A percentile compares a stretch with the other conserved stretches of the same genome.
Evolutionary conservation across 2,113 vertebrate genomes (phyloP).

Genomic region (Alouatta palliata): DNA sequence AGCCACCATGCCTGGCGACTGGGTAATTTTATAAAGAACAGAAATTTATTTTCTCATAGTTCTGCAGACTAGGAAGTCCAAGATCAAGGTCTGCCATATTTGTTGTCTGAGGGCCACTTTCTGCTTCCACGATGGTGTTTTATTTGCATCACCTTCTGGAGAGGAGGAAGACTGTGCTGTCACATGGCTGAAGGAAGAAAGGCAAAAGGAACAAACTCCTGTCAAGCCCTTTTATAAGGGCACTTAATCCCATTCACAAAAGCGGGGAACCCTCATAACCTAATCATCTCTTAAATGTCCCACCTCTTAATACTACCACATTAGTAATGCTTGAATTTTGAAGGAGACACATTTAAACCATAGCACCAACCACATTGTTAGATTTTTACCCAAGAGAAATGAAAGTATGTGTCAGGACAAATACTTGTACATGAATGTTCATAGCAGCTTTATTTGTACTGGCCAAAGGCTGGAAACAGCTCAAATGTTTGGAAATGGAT

Average conservation of each 20-base stretch:
- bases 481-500: background rate
- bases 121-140: background rate
- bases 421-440: background rate
- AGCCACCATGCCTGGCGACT: too few species aligned
- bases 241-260: background rate
- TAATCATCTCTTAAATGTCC: background rate
- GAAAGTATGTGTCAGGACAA: background rate
- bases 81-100: background rate
- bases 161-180: background rate
- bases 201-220: background rate
- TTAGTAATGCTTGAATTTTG: background rate
- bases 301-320: background rate
- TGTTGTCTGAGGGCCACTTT: background rate
- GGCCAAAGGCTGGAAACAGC: background rate
- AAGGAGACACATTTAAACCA: background rate
- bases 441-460: constrained; percentile 6
- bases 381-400: constrained; percentile 28
- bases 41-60: background rate
- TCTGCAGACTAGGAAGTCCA: background rate
- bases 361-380: background rate
- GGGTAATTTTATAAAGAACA: background rate
- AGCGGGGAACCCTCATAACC: background rate
- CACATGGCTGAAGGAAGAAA: background rate
- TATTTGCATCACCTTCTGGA: background rate
- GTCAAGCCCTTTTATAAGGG: background rate